Evolutionary conservation across 2,113 vertebrate species (phyloP).

Genomic region (Indicator maculatus): DNA sequence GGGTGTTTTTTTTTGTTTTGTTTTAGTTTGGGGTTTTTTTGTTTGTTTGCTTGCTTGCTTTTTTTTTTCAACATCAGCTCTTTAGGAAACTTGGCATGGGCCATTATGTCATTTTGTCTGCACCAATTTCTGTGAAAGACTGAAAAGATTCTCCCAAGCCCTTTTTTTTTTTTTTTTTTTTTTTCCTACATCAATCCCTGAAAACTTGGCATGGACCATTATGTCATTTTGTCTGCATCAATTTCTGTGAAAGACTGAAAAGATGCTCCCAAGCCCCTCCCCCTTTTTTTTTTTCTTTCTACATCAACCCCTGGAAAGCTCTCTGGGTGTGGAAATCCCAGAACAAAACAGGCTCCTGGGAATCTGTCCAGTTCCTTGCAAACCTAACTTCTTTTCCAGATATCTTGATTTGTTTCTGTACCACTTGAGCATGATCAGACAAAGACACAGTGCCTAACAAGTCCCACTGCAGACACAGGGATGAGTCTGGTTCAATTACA

Average conservation of each 20-base stretch:
- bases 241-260: background rate
- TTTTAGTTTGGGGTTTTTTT: background rate
- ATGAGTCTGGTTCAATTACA: constrained; percentile 32
- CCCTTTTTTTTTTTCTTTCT: background rate
- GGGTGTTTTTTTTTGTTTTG: background rate
- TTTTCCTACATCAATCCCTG: background rate
- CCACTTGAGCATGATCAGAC: background rate
- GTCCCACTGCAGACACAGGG: background rate
- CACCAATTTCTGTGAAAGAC: background rate
- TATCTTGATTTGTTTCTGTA: background rate
- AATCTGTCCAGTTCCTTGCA: background rate
- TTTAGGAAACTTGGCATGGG: background rate
- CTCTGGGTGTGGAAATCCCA: background rate
- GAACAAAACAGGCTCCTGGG: background rate
- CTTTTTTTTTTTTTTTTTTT: background rate
- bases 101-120: background rate
- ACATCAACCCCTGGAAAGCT: background rate
- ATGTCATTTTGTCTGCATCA: background rate
- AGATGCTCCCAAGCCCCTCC: background rate
- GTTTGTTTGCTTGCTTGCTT: background rate
- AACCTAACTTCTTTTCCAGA: background rate
- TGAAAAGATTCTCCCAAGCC: background rate
- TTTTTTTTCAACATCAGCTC: background rate
- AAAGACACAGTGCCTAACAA: background rate
- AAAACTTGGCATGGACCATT: background rate